Percentiles rank a stretch among this genome's conserved stretches.
These are phyloP conservation scores for Sapayoa aenigma DNA, from an alignment of 2,113 vertebrate species.

Conservation along the genomic window DNA sequence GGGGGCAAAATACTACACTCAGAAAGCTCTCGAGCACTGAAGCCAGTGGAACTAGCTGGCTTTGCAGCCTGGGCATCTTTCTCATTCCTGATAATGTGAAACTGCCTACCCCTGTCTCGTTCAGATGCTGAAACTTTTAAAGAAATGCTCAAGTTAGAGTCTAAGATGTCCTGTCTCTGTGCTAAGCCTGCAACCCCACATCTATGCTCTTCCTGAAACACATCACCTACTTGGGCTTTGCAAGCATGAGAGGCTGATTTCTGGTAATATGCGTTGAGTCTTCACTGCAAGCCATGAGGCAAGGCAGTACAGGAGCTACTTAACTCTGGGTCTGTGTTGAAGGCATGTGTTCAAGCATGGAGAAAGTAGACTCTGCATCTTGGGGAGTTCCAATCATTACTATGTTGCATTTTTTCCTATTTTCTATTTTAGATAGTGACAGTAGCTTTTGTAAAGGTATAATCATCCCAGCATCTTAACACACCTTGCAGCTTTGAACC, in stretches of 20 bases:
- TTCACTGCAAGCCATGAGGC: not conserved
- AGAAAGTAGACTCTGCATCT: not conserved
- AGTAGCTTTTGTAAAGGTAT: not conserved
- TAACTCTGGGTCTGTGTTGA: not conserved
- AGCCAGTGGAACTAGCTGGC: not conserved
- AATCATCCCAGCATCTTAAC: not conserved
- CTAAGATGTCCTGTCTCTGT: not conserved
- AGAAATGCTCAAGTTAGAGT: not conserved
- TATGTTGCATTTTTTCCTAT: not conserved
- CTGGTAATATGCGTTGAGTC: not conserved
- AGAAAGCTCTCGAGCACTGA: not conserved
- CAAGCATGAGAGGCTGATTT: not conserved
- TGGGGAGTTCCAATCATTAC: not conserved
- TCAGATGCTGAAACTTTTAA: not conserved
- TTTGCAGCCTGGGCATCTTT: not conserved
- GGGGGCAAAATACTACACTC: rapidly evolving
- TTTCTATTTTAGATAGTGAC: not conserved
- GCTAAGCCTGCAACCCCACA: not conserved
- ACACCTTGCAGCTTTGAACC: not conserved
- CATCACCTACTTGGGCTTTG: not conserved
- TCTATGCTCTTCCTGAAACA: not conserved
- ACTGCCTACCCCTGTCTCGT: not conserved
- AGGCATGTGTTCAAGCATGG: not conserved
- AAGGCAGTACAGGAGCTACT: not conserved
- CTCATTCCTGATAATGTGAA: not conserved